Conservation (phyloP, 2,888 invertebrate species). For the Drosophila engyochracea region DNA sequence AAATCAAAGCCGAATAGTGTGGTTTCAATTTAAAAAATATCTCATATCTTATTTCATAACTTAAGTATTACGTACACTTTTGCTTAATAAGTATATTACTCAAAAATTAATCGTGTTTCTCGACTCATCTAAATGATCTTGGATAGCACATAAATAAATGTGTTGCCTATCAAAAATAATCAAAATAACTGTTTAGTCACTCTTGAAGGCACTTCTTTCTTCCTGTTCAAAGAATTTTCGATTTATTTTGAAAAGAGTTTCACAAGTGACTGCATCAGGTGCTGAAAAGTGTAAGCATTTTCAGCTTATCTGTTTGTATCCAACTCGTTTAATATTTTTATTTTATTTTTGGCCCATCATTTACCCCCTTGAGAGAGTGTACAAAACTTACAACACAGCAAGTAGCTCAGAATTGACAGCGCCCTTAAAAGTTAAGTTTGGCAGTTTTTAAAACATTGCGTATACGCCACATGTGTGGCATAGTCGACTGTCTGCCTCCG, state of each 20-base stretch:
- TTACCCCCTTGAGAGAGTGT: constrained; percentile 7
- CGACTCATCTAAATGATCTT: neutral
- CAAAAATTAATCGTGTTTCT: neutral
- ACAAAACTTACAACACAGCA: constrained; percentile 25
- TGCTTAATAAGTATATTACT: neutral
- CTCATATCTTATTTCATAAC: neutral
- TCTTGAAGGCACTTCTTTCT: neutral
- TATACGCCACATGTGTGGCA: constrained; percentile 43
- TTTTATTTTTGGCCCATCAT: constrained; percentile 26
- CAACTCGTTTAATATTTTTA: constrained; percentile 5
- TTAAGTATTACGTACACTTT: neutral
- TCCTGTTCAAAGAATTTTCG: neutral
- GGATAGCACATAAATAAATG: neutral
- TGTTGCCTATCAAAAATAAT: neutral
- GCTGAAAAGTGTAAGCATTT: constrained; percentile 17
- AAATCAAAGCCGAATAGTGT: constrained; percentile 9
- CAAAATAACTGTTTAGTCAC: constrained; percentile 12
- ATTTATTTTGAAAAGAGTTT: constrained; percentile 19
- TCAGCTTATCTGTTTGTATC: neutral
- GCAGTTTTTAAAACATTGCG: constrained; percentile 51
- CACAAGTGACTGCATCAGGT: constrained; percentile 37
- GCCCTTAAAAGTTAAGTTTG: constrained; percentile 40
- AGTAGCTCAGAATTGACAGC: constrained; percentile 40
- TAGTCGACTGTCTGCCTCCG: neutral
- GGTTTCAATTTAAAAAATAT: neutral